These are phyloP conservation scores for Melipona quadrifasciata DNA, from an alignment of 1,140 invertebrate species.

Conservation along the genomic window DNA sequence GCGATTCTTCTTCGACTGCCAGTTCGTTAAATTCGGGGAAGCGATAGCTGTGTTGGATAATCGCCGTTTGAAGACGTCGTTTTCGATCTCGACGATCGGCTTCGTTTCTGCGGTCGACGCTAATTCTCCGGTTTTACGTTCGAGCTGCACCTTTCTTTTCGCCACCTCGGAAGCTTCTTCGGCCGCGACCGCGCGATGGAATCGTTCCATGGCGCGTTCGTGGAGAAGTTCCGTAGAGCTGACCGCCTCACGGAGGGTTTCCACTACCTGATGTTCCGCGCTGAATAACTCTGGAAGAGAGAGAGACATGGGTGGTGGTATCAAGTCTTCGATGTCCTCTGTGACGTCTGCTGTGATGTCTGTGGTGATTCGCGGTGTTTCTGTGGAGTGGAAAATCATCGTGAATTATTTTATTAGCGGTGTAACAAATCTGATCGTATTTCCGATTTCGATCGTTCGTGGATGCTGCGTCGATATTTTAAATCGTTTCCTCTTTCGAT, in stretches of 20 bases:
- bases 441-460: too few species aligned
- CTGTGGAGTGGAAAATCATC: neutral
- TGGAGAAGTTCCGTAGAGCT: conserved; percentile 91
- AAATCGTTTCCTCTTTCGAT: too few species aligned
- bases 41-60: conserved; percentile 67
- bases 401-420: neutral
- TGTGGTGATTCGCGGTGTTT: neutral
- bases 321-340: conserved; percentile 83
- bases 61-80: conserved; percentile 66
- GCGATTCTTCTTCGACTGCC: conserved; percentile 72
- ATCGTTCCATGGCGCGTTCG: conserved; percentile 89
- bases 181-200: conserved; percentile 88
- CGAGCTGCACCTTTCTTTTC: conserved; percentile 76
- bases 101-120: conserved; percentile 1
- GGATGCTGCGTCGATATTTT: too few species aligned
- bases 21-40: conserved; percentile 50
- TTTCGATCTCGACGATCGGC: neutral
- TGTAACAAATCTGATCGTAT: neutral
- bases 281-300: conserved; percentile 89
- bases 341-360: neutral
- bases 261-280: conserved; percentile 75
- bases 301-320: conserved; percentile 89
- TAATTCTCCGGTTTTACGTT: conserved; percentile 70
- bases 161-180: conserved; percentile 83
- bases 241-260: conserved; percentile 85